Percentiles rank a stretch among this genome's conserved stretches.
These are phyloP conservation scores for Coranthus polyacanthus DNA, from an alignment of 2,797 vertebrate genomes.

Conservation along the genomic window DNA sequence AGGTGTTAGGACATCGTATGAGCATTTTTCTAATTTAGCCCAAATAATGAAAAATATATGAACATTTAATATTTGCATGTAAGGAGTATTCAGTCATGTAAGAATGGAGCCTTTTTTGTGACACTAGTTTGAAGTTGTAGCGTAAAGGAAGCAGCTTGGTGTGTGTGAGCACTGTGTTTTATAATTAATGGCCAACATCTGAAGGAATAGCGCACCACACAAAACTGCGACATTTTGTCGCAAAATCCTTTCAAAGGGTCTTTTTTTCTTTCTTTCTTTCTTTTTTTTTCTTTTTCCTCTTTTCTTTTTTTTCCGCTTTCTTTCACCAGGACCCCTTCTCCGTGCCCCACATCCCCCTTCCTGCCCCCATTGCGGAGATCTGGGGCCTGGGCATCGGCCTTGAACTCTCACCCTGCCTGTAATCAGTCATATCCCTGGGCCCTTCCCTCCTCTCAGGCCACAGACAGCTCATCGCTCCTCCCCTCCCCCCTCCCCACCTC, in stretches of 20 bases:
- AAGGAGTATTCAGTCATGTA: slow-evolving; percentile 4
- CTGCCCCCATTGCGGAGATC: slow-evolving; percentile 67
- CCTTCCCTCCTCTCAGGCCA: slow-evolving; percentile 78
- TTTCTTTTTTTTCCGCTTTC: slow-evolving; percentile 56
- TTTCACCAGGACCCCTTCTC: slow-evolving; percentile 67
- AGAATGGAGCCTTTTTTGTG: slow-evolving; percentile 7
- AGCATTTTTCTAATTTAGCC: slow-evolving; percentile 11
- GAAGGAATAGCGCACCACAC: slow-evolving; percentile 42
- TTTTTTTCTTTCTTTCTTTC: slow-evolving; percentile 27
- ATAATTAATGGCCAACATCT: slow-evolving; percentile 58
- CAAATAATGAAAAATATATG: slow-evolving; percentile 8
- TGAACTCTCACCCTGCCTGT: slow-evolving; percentile 84
- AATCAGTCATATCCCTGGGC: slow-evolving; percentile 90
- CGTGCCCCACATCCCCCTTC: slow-evolving; percentile 60
- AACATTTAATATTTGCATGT: slow-evolving; percentile 6
- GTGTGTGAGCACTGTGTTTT: slow-evolving; percentile 16
- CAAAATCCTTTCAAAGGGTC: slow-evolving; percentile 55
- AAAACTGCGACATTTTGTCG: slow-evolving; percentile 62
- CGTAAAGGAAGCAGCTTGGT: not conserved
- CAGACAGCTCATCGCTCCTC: slow-evolving; percentile 79
- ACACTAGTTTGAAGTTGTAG: not conserved
- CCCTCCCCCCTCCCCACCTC: slow-evolving; percentile 53
- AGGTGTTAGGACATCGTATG: slow-evolving; percentile 3
- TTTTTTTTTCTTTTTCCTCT: slow-evolving; percentile 7
- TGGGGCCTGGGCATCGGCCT: slow-evolving; percentile 78